Base-by-base conservation (phyloP, 1,140 invertebrate genomes). In the Thalassaphorura encarpata region DNA sequence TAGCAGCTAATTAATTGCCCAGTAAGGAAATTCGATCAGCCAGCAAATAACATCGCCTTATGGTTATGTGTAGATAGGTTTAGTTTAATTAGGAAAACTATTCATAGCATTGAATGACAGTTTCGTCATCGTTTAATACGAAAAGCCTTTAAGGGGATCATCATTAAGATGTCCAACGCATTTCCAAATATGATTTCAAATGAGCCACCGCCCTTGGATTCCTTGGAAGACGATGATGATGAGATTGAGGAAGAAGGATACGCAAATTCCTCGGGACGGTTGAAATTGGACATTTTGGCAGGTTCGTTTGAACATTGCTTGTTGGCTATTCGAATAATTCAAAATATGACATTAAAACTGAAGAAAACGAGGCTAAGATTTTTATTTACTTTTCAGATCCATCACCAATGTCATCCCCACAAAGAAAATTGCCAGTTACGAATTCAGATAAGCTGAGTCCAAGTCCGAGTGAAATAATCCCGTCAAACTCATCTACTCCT, bases 141-240 rank as follows among this genome's bases (percentile, higher is more conserved):
- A n/a, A n/a, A n/a, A n/a, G n/a, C n/a, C n/a, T n/a, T n/a, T n/a
- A n/a, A n/a, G n/a, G n/a, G n/a, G n/a, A n/a, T n/a, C n/a, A n/a
- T n/a, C n/a, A n/a, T n/a, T n/a, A n/a, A n/a, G n/a, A n/a, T n/a
- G n/a, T n/a, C n/a, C n/a, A n/a, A n/a, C n/a, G n/a, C 48, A 27
- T 64, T 64, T 56, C 62, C 62, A n/a, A 39, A 58, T 36, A 60
- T 60, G 42, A 64, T 61, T 46, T 52, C 46, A 6, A 61, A 58
- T 46, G 62, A 64, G 39, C 62, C 62, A 27, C 62, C 62, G 15
- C 62, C 62, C 0, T 19, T 61, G 21, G 55, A 54, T 39, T 41
- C 48, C 4, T 39, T 56, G 19, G 61, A 60, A 13, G 61, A 63
- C 5, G 52, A 60, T 8, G 60, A 62, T 29, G 60, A 58, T 15